These are phyloP conservation scores for Ernsta delagoae DNA, from an alignment of 2,888 invertebrate species.

Conservation along the genomic window DNA sequence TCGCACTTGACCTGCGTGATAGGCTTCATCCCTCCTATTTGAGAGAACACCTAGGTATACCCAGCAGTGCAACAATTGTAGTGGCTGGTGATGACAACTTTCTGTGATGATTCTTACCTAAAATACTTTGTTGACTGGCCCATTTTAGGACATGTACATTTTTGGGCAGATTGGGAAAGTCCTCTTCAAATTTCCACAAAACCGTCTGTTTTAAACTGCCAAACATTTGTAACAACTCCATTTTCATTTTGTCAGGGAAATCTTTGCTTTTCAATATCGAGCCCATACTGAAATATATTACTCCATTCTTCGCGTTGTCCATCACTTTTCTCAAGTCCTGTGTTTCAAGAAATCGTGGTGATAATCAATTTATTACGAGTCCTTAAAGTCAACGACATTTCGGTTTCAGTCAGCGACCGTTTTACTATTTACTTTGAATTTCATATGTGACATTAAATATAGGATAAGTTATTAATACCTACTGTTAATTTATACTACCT, in stretches of 20 bases:
- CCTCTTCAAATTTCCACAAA: conserved; percentile 69
- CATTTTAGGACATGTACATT: conserved; percentile 66
- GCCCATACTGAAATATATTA: conserved; percentile 71
- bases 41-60: no score
- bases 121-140: conserved; percentile 70
- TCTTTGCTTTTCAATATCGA: conserved; percentile 57
- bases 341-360: neutral
- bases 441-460: no score
- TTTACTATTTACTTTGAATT: no score
- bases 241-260: conserved; percentile 53
- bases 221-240: conserved; percentile 56
- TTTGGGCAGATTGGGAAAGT: conserved; percentile 54
- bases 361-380: no score
- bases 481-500: no score
- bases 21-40: no score
- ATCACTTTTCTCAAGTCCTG: conserved; percentile 68
- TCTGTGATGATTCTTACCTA: conserved; percentile 50
- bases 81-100: no score
- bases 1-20: no score
- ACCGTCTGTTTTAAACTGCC: conserved; percentile 62
- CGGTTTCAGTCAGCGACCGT: no score
- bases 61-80: no score
- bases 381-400: no score
- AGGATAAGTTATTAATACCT: no score
- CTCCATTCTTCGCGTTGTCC: conserved; percentile 59